Evolutionary conservation across 2,113 vertebrate genomes (phyloP), one percentile per base, ranked within the genome.

Genomic region (Anseranas semipalmata): DNA sequence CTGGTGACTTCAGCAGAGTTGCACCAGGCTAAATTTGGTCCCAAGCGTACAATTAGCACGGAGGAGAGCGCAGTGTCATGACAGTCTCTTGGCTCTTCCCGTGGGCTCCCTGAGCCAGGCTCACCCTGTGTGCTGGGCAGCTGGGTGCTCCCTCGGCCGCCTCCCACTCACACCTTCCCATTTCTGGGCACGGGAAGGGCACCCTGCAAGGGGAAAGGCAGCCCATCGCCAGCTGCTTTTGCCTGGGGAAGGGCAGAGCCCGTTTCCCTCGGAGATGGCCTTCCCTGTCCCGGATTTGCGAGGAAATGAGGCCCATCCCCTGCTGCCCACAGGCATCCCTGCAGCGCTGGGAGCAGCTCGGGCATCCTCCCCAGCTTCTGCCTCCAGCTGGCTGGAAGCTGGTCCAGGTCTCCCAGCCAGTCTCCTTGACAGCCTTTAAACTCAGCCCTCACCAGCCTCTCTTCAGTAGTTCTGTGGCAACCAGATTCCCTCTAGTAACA

Each of bases 11-110:
- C 92, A 95, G 74, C 25, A 2, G 86, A 96, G 80, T 81, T 92
- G 78, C 80, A 95, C 92, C 87, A 94, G 84, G 86, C 94, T 96
- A 95, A 96, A 95, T 96, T 96, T 95, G 96, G 95, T 95, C 96
- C 96, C 96, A 78, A 82, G 94, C 0, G 88, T 95, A 78, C 93
- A 87, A 92, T 92, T 93, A 95, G 70, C 81, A 87, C 71, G 65
- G 73, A 92, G 74, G 90, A 93, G 89, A 84, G 90, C 41, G 1
- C 6, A 1, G 70, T 48, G 58, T 78, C 93, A 37, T 75, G 94
- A 80, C 86, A 93, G 80, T n/a, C 80, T 91, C 74, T 95, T 81
- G 25, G 95, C 93, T 91, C 8, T 95, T 52, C 37, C 58, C 58
- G 30, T 32, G 50, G 67, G 39, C 55, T 74, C 84, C 75, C 60